phyloP scores from a whole-genome alignment of 2,888 invertebrate species.

The Caenorhabditis sp. region DNA sequence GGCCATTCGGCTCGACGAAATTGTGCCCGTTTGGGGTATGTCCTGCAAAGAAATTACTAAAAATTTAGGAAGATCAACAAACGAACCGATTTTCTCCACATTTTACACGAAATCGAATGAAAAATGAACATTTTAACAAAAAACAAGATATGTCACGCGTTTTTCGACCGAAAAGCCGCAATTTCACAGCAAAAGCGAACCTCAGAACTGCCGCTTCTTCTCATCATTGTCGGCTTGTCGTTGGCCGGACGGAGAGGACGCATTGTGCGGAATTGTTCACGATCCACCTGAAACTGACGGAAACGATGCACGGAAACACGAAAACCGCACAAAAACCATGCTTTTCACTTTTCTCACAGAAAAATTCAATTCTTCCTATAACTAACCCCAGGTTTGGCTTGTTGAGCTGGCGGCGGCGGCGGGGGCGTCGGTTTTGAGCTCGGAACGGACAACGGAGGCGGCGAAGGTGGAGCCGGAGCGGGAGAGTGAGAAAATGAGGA shows the following conservation, averaged over 20 bases:
- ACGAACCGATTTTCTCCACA: neutral
- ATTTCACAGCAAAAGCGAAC: conserved; percentile 19
- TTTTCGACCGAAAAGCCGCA: no score
- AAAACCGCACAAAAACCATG: conserved; percentile 6
- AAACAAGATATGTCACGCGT: conserved; percentile 9
- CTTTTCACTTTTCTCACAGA: neutral
- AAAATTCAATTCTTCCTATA: neutral
- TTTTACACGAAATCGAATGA: no score
- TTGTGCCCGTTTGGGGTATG: conserved; percentile 22
- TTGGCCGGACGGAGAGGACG: conserved; percentile 46
- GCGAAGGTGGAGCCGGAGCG: conserved; percentile 32
- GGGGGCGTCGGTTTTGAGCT: conserved; percentile 55
- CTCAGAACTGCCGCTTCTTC: conserved; percentile 62
- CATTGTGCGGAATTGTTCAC: conserved; percentile 62
- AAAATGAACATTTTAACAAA: neutral
- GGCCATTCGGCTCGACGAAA: conserved; percentile 16
- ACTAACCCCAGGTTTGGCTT: conserved; percentile 52
- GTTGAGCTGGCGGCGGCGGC: conserved; percentile 58
- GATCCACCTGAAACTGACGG: conserved; percentile 33
- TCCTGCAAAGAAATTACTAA: no score
- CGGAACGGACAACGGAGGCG: conserved; percentile 13
- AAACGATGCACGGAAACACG: neutral
- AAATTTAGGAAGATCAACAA: neutral
- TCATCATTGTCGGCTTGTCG: conserved; percentile 49
- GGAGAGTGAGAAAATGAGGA: conserved; percentile 35